A percentile compares a stretch with the other conserved stretches of the same genome.
Conservation (phyloP, 2,888 invertebrate genomes). For the Cerceris rybyensis region DNA sequence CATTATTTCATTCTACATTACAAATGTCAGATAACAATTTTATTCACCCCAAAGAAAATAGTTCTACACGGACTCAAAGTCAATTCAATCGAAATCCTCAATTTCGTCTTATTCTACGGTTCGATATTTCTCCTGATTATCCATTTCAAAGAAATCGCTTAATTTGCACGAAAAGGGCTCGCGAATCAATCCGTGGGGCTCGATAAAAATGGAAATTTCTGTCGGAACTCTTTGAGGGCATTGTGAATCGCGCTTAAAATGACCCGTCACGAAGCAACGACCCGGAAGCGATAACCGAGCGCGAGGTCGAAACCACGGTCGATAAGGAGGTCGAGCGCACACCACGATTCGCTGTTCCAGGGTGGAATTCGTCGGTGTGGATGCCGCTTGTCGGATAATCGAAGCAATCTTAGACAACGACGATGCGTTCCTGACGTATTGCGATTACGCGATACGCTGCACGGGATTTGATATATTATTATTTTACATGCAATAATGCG, state of each 20-base stretch:
- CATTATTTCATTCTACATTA: not conserved
- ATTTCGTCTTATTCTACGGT: not conserved
- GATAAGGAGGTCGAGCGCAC: slow-evolving; percentile 74
- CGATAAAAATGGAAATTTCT: slow-evolving; percentile 10
- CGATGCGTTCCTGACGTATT: slow-evolving; percentile 60
- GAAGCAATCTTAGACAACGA: slow-evolving; percentile 57
- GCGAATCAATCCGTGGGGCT: not conserved
- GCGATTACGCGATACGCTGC: slow-evolving; percentile 50
- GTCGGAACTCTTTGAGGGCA: slow-evolving; percentile 17
- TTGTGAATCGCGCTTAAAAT: slow-evolving; percentile 69
- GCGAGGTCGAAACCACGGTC: slow-evolving; percentile 73
- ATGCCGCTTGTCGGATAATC: slow-evolving; percentile 51
- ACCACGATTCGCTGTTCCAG: slow-evolving; percentile 48
- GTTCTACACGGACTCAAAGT: too few species aligned
- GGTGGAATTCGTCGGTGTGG: slow-evolving; percentile 50
- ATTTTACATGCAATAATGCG: slow-evolving; percentile 41
- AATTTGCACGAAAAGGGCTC: not conserved
- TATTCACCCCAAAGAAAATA: too few species aligned
- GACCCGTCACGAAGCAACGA: slow-evolving; percentile 70
- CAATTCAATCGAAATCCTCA: not conserved
- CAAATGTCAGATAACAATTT: too few species aligned
- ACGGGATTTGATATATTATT: slow-evolving; percentile 39
- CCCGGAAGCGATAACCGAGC: slow-evolving; percentile 72
- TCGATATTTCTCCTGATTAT: not conserved
- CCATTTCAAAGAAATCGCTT: not conserved